Base-by-base conservation (phyloP, 2,113 vertebrate species). In the Gavia stellata region DNA sequence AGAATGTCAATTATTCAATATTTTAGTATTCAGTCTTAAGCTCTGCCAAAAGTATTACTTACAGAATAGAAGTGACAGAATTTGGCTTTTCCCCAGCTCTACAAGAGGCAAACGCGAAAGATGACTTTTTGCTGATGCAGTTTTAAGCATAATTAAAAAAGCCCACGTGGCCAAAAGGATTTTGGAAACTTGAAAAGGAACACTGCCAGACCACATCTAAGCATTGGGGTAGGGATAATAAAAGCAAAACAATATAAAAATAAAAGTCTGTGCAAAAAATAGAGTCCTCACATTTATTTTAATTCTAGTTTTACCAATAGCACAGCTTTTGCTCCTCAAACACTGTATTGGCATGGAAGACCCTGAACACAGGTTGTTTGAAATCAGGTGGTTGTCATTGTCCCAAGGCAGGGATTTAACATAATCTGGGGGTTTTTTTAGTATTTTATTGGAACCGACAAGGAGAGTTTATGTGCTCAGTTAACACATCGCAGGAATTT, bases 1-100 rank as follows among this genome's bases (percentile, higher is more conserved):
- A 63, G 65, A 93, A 92, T 45, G 81, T 70, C 91, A 84, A 75
- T 91, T 88, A 79, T 66, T 95, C 81, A 25, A 80, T 94, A 94
- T 62, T 50, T 87, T 44, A 87, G 38, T 53, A 18, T 63, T 92
- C 81, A 42, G 53, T 61, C 73, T 92, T 13, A 70, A 94, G 87
- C 49, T 88, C 67, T 96, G 92, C 92, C 94, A 96, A 87, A 25
- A 92, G 26, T 5, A 3, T 55, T 90, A 4, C 81, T 81, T 25
- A 31, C 59, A 53, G 66, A 86, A 45, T 8, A n/a, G 66, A 66
- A 96, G 55, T 40, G 87, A 82, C 92, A 96, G 65, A 2, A 9
- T 29, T 77, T 95, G 97, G 91, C 91, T 87, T 80, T 50, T 66
- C 36, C 50, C 59, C 84, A 95, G 78, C 42, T 90, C 71, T 73